Evolutionary conservation across 2,113 vertebrate genomes (phyloP).

Genomic region (Scatophagus argus): DNA sequence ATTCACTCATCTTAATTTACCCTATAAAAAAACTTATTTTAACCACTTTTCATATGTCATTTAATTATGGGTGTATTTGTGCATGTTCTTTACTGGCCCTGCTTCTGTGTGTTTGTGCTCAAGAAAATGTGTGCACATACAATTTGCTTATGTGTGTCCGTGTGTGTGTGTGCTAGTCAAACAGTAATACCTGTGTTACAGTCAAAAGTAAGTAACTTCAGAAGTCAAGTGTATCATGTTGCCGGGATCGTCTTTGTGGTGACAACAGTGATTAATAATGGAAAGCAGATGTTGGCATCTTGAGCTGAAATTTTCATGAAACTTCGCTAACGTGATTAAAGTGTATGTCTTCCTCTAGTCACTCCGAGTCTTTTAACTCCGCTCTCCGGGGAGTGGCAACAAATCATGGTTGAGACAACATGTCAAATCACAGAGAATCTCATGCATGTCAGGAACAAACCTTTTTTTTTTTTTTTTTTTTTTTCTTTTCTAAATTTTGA

Average conservation of each 20-base stretch:
- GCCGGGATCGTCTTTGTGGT: conserved; percentile 71
- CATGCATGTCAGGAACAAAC: conserved; percentile 64
- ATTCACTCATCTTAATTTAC: conserved; percentile 31
- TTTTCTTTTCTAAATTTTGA: conserved; percentile 23
- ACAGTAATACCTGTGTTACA: conserved; percentile 70
- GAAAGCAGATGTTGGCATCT: conserved; percentile 80
- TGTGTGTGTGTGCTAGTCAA: conserved; percentile 5
- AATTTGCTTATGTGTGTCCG: not conserved
- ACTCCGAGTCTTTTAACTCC: conserved; percentile 78
- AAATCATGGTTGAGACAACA: conserved; percentile 83
- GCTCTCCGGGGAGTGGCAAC: conserved; percentile 79
- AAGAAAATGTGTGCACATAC: not conserved
- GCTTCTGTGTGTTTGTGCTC: conserved; percentile 1
- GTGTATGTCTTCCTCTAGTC: conserved; percentile 80
- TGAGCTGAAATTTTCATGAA: conserved; percentile 82
- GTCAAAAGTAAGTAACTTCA: conserved; percentile 78
- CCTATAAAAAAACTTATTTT: too few species aligned
- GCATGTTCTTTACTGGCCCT: not conserved
- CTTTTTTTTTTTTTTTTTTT: conserved; percentile 26
- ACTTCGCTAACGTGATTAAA: conserved; percentile 82
- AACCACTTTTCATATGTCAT: conserved; percentile 24
- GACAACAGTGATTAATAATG: conserved; percentile 84
- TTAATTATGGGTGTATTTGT: conserved; percentile 13
- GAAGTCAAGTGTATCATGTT: conserved; percentile 76
- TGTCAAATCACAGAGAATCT: conserved; percentile 76